Conservation (phyloP, 2,888 invertebrate species). For the Rhabditoides inermis region DNA sequence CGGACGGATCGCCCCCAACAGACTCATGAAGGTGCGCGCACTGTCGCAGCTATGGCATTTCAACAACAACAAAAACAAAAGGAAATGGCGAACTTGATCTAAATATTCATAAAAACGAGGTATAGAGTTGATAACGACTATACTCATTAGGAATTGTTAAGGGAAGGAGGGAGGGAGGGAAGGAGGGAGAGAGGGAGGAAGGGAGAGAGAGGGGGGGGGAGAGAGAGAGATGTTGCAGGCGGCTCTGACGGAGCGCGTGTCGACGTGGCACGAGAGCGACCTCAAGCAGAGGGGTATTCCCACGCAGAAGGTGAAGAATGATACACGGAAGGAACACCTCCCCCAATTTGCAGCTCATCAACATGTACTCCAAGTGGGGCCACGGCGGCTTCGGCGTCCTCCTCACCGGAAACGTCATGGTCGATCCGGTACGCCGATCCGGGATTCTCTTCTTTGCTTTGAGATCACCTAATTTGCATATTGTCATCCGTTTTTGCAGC, state of each 20-base stretch:
- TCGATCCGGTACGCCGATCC: conserved; percentile 4
- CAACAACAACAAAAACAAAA: too few relatives aligned
- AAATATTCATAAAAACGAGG: too few relatives aligned
- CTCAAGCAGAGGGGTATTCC: conserved; percentile 25
- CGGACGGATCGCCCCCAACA: too few relatives aligned
- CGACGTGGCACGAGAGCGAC: conserved; percentile 13
- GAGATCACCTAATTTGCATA: background rate
- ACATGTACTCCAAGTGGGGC: conserved; percentile 36
- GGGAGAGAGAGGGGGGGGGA: conserved; percentile 11
- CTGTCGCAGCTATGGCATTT: too few relatives aligned
- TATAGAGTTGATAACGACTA: too few relatives aligned
- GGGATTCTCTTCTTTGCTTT: background rate
- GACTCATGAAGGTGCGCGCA: too few relatives aligned
- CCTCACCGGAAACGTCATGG: conserved; percentile 26
- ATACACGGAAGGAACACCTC: too few relatives aligned
- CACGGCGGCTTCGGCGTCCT: conserved; percentile 36
- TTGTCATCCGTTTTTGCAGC: conserved; percentile 9
- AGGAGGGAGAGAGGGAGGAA: conserved; percentile 11
- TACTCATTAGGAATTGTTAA: too few relatives aligned
- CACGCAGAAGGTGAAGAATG: too few relatives aligned
- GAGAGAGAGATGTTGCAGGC: conserved; percentile 13
- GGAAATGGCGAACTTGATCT: too few relatives aligned
- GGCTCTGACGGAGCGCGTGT: conserved; percentile 22
- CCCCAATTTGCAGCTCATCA: conserved; percentile 13
- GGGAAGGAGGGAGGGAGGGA: conserved; percentile 6